These are phyloP conservation scores for Acipenser transmontanus DNA, from an alignment of 2,797 vertebrate species.

Conservation along the genomic window DNA sequence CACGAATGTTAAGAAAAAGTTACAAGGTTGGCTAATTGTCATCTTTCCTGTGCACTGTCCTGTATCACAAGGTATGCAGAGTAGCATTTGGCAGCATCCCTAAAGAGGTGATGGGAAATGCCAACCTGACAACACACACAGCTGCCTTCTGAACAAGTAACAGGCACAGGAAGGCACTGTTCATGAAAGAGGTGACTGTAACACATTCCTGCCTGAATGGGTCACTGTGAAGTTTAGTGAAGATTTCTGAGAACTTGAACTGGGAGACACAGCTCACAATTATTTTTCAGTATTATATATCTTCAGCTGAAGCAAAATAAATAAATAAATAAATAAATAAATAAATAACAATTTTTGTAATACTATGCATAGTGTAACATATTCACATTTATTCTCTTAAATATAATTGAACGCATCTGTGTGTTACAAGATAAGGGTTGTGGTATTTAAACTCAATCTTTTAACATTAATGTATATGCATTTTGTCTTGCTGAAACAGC, in stretches of 20 bases:
- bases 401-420: background rate
- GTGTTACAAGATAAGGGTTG: background rate
- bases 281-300: too few species aligned
- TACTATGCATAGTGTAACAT: too few species aligned
- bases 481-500: background rate
- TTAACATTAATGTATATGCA: background rate
- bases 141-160: constrained; percentile 1
- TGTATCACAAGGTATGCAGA: constrained; percentile 33
- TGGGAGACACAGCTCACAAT: too few species aligned
- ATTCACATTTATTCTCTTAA: too few species aligned
- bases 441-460: background rate
- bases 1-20: constrained; percentile 28
- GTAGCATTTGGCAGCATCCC: background rate
- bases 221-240: too few species aligned
- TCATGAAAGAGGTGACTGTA: constrained; percentile 21
- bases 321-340: too few species aligned
- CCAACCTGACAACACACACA: constrained; percentile 2
- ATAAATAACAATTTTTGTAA: too few species aligned
- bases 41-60: constrained; percentile 31
- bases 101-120: constrained; percentile 16
- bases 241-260: too few species aligned
- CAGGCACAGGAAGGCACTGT: background rate
- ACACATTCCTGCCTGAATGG: too few species aligned
- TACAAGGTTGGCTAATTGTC: constrained; percentile 10
- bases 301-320: too few species aligned